Evolutionary conservation across 92 coral and sea anemone genomes (phyloP).

Genomic region (Phenganax stokvisi): DNA sequence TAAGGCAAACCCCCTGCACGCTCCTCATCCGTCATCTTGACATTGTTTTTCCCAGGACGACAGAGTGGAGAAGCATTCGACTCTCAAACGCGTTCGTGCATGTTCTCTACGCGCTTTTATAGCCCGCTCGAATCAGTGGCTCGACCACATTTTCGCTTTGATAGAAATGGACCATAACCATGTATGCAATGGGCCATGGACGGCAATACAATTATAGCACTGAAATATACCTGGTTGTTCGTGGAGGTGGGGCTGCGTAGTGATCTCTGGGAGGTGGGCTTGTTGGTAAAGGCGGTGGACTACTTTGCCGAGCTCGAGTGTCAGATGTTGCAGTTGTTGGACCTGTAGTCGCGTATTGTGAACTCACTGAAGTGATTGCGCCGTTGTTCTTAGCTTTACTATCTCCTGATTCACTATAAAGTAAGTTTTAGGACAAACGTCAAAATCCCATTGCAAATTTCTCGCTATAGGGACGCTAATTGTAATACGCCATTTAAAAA

Average conservation of each 20-base stretch:
- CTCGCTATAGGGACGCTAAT: no score
- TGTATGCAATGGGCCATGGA: neutral
- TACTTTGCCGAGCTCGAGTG: conserved; percentile 4
- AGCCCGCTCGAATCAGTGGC: no score
- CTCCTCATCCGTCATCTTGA: no score
- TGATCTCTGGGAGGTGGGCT: conserved; percentile 84
- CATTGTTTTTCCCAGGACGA: no score
- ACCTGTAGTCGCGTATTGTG: conserved; percentile 40
- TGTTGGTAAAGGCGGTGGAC: conserved; percentile 44
- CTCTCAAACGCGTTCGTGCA: no score
- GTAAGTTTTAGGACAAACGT: no score
- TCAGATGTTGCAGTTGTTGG: conserved; percentile 35
- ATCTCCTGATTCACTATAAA: conserved; percentile 24
- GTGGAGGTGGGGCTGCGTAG: conserved; percentile 55
- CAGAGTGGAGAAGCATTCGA: no score
- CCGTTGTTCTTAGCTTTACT: conserved; percentile 20
- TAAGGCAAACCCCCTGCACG: no score
- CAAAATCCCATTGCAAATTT: no score
- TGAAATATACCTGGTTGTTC: conserved; percentile 62
- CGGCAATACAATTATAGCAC: neutral
- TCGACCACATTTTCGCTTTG: no score
- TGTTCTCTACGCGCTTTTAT: no score
- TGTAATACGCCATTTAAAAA: no score
- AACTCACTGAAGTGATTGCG: conserved; percentile 17
- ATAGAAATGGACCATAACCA: neutral